phyloP scores from a whole-genome alignment of 1,140 invertebrate genomes.

The Coenobita brevimanus region DNA sequence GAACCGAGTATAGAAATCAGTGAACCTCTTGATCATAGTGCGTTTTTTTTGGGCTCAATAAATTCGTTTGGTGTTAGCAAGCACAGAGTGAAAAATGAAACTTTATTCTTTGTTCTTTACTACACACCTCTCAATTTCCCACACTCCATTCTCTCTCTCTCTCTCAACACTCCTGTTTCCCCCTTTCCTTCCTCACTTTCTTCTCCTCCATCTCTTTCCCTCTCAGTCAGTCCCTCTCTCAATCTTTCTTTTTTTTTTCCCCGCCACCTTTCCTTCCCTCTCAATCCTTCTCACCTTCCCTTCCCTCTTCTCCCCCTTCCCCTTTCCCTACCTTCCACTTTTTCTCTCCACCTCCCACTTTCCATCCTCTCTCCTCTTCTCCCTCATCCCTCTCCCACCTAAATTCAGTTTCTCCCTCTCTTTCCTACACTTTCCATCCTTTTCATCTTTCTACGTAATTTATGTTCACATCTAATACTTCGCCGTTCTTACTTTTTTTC shows the following conservation, averaged over 20 bases:
- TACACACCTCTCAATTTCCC: background rate
- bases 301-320: background rate
- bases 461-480: background rate
- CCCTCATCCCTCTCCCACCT: background rate
- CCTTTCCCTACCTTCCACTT: background rate
- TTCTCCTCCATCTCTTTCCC: background rate
- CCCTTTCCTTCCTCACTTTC: background rate
- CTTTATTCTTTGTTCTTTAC: background rate
- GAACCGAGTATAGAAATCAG: too few relatives aligned
- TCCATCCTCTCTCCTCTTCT: background rate
- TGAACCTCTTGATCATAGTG: too few relatives aligned
- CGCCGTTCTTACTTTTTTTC: too few relatives aligned
- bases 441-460: background rate
- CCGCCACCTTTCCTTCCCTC: background rate
- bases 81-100: too few relatives aligned
- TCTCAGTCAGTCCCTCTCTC: background rate
- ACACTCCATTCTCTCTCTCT: background rate
- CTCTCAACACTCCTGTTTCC: too few relatives aligned
- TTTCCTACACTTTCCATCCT: background rate
- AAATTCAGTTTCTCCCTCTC: background rate
- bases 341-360: background rate
- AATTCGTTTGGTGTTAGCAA: too few relatives aligned
- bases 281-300: background rate
- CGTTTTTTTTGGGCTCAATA: too few relatives aligned
- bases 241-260: background rate